These are phyloP conservation scores for Troides aeacus DNA, from an alignment of 2,888 invertebrate genomes.

Conservation along the genomic window DNA sequence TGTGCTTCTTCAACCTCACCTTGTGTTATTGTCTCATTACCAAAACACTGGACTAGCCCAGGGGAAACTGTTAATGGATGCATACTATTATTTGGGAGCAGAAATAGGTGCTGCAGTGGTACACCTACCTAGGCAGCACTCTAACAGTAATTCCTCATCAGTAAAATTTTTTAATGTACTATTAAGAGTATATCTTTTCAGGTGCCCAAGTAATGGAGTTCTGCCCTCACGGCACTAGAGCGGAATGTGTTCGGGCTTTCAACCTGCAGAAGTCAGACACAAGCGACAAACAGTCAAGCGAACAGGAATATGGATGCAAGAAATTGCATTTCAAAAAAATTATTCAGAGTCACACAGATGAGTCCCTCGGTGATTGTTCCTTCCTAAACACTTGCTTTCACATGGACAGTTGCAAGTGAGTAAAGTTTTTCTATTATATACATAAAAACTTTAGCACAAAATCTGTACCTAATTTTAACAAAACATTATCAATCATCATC, in stretches of 20 bases:
- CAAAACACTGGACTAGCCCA: too few species aligned
- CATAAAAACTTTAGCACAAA: too few species aligned
- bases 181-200: slow-evolving; percentile 35
- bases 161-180: too few species aligned
- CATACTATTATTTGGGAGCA: too few species aligned
- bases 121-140: too few species aligned
- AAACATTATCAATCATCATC: too few species aligned
- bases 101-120: too few species aligned
- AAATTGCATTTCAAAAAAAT: slow-evolving; percentile 98
- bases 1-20: too few species aligned
- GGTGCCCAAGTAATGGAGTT: slow-evolving; percentile 95
- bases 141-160: too few species aligned
- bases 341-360: slow-evolving; percentile 95
- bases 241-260: slow-evolving; percentile 86
- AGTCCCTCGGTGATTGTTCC: slow-evolving; percentile 96
- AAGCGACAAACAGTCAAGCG: slow-evolving; percentile 21
- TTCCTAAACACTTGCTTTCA: slow-evolving; percentile 99
- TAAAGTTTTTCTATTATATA: not conserved
- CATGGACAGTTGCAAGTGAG: slow-evolving; percentile 96
- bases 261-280: slow-evolving; percentile 46
- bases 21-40: too few species aligned
- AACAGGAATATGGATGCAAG: slow-evolving; percentile 79
- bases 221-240: slow-evolving; percentile 96
- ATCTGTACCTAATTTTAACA: too few species aligned
- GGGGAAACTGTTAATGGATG: too few species aligned